A percentile compares a stretch with the other conserved stretches of the same genome.
Evolutionary conservation across 2,113 vertebrate species (phyloP).

Genomic region (Atherinomorus stipes): DNA sequence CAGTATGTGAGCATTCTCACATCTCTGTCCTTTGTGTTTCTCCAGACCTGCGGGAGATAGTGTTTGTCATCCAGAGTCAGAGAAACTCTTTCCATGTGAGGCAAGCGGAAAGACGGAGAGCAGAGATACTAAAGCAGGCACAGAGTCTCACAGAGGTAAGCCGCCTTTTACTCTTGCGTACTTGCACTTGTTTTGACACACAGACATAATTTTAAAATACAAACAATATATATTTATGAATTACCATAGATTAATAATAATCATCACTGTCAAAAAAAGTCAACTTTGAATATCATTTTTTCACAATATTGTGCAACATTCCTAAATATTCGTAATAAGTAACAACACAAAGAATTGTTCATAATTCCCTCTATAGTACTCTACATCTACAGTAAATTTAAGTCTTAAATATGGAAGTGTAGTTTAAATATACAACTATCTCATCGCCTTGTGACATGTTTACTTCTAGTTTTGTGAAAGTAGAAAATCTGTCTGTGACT

Average conservation of each 20-base stretch:
- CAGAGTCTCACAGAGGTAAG: constrained; percentile 86
- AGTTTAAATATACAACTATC: constrained; percentile 41
- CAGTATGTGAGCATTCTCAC: constrained; percentile 44
- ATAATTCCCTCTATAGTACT: constrained; percentile 24
- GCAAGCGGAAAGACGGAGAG: constrained; percentile 86
- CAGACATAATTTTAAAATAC: background rate
- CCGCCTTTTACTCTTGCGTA: constrained; percentile 1
- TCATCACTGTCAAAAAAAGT: too few relatives aligned
- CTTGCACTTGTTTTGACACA: background rate
- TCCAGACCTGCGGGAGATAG: constrained; percentile 89
- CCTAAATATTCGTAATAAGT: constrained; percentile 28
- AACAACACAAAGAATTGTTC: constrained; percentile 46
- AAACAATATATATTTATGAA: background rate
- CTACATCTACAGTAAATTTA: constrained; percentile 21
- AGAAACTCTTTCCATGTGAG: constrained; percentile 91
- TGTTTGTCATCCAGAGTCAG: constrained; percentile 97
- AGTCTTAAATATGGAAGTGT: constrained; percentile 25
- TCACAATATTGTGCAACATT: background rate
- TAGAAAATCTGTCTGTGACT: constrained; percentile 20
- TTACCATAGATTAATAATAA: background rate
- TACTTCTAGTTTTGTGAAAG: constrained; percentile 37
- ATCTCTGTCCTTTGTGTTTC: constrained; percentile 57
- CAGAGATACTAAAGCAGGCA: constrained; percentile 87
- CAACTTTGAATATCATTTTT: background rate
- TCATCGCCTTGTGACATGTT: constrained; percentile 13